A percentile compares a stretch with the other conserved stretches of the same genome.
Conservation (phyloP, 1,140 invertebrate species). For the Zaprionus kolodkinae region DNA sequence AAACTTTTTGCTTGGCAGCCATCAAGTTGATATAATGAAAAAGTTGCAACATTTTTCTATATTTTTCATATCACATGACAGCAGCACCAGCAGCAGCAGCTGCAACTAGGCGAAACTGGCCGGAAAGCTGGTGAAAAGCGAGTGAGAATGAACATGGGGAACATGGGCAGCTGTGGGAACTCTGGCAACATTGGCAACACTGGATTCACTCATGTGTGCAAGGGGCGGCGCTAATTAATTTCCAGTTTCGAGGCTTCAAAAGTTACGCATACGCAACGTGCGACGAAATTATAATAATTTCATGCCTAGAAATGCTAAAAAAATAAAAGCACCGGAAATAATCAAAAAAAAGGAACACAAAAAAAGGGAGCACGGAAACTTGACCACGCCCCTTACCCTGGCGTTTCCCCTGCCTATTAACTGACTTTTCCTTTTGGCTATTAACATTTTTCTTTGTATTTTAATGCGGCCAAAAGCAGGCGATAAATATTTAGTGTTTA, state of each 20-base stretch:
- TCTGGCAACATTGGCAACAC: neutral
- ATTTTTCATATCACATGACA: constrained; percentile 73
- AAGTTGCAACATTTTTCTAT: constrained; percentile 67
- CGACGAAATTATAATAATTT: constrained; percentile 59
- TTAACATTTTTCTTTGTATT: constrained; percentile 12
- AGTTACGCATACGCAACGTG: constrained; percentile 66
- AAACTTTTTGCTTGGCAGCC: constrained; percentile 64
- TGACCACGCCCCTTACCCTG: neutral
- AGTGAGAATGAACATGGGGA: no score
- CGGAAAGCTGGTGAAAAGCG: constrained; percentile 20
- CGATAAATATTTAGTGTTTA: constrained; percentile 7
- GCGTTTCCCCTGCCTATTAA: constrained; percentile 8
- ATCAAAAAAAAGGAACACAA: constrained; percentile 54
- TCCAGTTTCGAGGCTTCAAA: constrained; percentile 38
- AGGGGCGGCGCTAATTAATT: constrained; percentile 66
- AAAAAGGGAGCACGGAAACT: constrained; percentile 31
- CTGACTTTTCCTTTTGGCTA: constrained; percentile 5
- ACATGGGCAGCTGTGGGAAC: no score
- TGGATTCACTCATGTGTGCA: constrained; percentile 39
- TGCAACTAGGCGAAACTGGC: constrained; percentile 27
- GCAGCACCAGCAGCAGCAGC: constrained; percentile 13
- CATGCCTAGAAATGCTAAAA: constrained; percentile 33
- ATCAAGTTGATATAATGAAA: constrained; percentile 76
- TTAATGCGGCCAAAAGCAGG: constrained; percentile 31
- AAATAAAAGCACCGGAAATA: constrained; percentile 51